Base-by-base conservation (phyloP, 2,113 vertebrate species). In the Ceratotherium simum region DNA sequence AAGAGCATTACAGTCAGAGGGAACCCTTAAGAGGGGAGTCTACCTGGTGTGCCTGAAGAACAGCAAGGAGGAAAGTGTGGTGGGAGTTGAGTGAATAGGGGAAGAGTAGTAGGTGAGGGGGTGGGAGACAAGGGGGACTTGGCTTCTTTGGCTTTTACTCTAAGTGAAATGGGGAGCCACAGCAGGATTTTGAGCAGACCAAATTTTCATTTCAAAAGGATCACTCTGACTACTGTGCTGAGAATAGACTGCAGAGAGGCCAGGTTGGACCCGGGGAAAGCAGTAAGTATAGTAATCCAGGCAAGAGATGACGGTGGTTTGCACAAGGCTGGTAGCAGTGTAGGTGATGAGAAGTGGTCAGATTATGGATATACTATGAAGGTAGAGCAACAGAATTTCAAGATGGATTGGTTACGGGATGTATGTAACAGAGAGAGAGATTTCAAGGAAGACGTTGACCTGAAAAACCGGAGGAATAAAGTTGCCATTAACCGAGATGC, bases 391-490 rank as follows among this genome's bases (percentile, higher is more conserved):
- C n/a, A 86, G 78, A 18, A 81, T 67, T 82, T 90, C 54, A 51
- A n/a, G 70, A 65, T 54, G 60, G 33, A 39, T n/a, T 83, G n/a
- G 54, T 85, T 58, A 27, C 69, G 23, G 12, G 14, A 6, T 54
- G 1, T 85, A 20, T 67, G 4, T 36, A 78, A 72, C 23, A 56
- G 2, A 82, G 58, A 51, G 17, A 54, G 87, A 70, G 62, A n/a
- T 78, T 87, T 95, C 25, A 56, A 67, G 64, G 83, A 82, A 78
- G 25, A 18, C 4, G 60, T 67, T 56, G 62, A 11, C 48, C 13
- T 86, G 39, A 86, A 72, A 96, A 92, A 39, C 21, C 12, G 51
- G 42, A 94, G 80, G 67, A 86, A 33, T n/a, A 75, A 33, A 86
- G 20, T 56, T 80, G 31, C 31, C 33, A 12, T 92, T 16, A 36